phyloP scores from a whole-genome alignment of 92 coral and sea anemone species.

The Virgularia gustaviana region DNA sequence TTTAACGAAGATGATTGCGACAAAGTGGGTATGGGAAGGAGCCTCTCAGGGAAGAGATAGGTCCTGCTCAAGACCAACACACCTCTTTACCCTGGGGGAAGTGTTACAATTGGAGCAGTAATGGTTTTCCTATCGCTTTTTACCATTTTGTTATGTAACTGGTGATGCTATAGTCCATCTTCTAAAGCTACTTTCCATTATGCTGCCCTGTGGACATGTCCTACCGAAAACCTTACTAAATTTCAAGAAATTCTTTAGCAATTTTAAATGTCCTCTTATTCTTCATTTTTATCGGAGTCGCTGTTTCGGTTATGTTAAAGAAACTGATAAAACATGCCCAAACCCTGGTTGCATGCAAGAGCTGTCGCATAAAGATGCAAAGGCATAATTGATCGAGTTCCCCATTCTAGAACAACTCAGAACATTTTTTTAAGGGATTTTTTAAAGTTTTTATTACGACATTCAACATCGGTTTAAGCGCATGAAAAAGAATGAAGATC shows the following conservation, averaged over 20 bases:
- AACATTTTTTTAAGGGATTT: slow-evolving; percentile 45
- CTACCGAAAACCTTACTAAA: slow-evolving; percentile 42
- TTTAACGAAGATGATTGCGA: no score
- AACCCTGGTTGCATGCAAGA: slow-evolving; percentile 54
- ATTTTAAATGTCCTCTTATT: slow-evolving; percentile 40
- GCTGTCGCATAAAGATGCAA: slow-evolving; percentile 18
- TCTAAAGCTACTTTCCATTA: slow-evolving; percentile 39
- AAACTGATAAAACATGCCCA: slow-evolving; percentile 39
- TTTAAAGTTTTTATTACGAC: slow-evolving; percentile 49
- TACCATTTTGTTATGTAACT: slow-evolving; percentile 47
- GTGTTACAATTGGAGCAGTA: slow-evolving; percentile 50
- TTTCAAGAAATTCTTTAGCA: slow-evolving; percentile 53
- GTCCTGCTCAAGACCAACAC: no score
- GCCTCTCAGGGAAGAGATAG: no score
- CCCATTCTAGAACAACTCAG: slow-evolving; percentile 49
- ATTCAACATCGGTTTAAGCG: slow-evolving; percentile 54
- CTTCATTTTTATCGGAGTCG: slow-evolving; percentile 52
- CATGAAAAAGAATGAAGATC: slow-evolving; percentile 21
- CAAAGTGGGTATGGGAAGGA: no score
- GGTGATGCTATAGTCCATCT: slow-evolving; percentile 56
- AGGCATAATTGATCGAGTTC: slow-evolving; percentile 52
- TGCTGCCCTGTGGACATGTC: slow-evolving; percentile 45
- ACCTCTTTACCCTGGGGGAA: slow-evolving; percentile 51
- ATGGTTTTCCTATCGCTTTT: slow-evolving; percentile 62
- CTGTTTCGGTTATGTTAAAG: slow-evolving; percentile 41